Evolutionary conservation across 1,140 invertebrate genomes (phyloP), one percentile per base, ranked within the genome.

Genomic region (Zeugodacus cucurbitae): DNA sequence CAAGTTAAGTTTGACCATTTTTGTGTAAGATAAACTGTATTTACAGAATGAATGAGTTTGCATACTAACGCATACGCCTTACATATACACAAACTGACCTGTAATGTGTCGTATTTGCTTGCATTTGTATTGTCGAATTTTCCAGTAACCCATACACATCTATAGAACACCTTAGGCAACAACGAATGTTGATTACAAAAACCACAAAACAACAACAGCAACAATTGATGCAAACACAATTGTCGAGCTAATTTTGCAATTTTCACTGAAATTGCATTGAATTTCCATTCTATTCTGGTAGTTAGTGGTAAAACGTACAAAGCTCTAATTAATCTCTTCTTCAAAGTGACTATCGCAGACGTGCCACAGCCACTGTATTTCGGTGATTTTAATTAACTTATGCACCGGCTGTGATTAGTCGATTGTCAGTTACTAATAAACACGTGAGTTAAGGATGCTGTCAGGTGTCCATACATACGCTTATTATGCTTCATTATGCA

Each of bases 351-450:
- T 54, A 54, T 22, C 5, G 22, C 67, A 74, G 7, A 74, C 34
- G 1, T 54, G 48, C 1, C 14, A 22, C 14, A 22, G 34, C 20
- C 29, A 14, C 22, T 44, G 20, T 8, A 48, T 14, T 48, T 22
- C n/a, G 17, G 82, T 86, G 44, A 57, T 86, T 86, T 86, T 58
- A 86, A 54, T 86, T 86, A 86, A 86, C 54, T 54, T 58, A 86
- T 44, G 3, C 29, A 26, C 54, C 82, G 57, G 57, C 48, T 86
- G 44, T 86, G 82, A 57, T 54, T 54, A 57, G 44, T 10, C 14
- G 4, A 74, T 26, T 74, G 17, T 67, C 3, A 67, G 62, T 17
- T 41, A 41, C 37, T 22, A 22, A 74, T 34, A 41, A 41, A 74
- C 34, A 41, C 1, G 17, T 54, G 17, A 17, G 48, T 54, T 14